These are phyloP conservation scores for Manduca sexta DNA, from an alignment of 1,140 invertebrate species.

Conservation along the genomic window DNA sequence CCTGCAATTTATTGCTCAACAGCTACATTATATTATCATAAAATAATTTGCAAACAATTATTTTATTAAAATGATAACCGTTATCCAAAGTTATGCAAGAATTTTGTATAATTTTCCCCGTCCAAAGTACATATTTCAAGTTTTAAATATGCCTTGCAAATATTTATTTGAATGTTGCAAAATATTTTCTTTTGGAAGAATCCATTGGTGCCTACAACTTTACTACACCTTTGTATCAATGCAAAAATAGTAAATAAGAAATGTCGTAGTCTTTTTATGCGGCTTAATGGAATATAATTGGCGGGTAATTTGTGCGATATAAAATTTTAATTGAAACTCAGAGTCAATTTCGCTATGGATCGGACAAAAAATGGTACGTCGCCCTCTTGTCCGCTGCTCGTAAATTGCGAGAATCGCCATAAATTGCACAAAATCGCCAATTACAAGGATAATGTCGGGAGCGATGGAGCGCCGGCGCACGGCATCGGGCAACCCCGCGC, in stretches of 20 bases:
- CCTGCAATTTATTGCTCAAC: constrained; percentile 45
- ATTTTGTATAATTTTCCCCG: neutral
- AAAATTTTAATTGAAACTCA: constrained; percentile 64
- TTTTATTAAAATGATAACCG: constrained; percentile 35
- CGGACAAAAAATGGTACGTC: constrained; percentile 27
- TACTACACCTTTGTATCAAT: no score
- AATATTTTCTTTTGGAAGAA: no score
- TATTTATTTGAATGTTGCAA: no score
- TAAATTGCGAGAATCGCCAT: constrained; percentile 64
- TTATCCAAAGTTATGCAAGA: constrained; percentile 13
- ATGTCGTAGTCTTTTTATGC: constrained; percentile 19
- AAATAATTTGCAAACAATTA: constrained; percentile 49
- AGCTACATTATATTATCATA: constrained; percentile 41
- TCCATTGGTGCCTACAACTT: no score
- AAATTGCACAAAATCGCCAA: constrained; percentile 66
- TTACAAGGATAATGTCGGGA: constrained; percentile 53
- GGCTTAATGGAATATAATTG: constrained; percentile 55
- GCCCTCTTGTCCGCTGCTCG: constrained; percentile 61
- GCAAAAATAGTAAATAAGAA: constrained; percentile 7
- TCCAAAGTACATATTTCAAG: neutral
- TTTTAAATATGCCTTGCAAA: no score
- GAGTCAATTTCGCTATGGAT: constrained; percentile 40
- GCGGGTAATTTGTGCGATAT: constrained; percentile 55
- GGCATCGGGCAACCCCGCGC: constrained; percentile 4
- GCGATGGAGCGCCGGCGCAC: constrained; percentile 17